Evolutionary conservation across 2,113 vertebrate genomes (phyloP), one percentile per base, ranked within the genome.

Genomic region (Rhinichthys klamathensis): DNA sequence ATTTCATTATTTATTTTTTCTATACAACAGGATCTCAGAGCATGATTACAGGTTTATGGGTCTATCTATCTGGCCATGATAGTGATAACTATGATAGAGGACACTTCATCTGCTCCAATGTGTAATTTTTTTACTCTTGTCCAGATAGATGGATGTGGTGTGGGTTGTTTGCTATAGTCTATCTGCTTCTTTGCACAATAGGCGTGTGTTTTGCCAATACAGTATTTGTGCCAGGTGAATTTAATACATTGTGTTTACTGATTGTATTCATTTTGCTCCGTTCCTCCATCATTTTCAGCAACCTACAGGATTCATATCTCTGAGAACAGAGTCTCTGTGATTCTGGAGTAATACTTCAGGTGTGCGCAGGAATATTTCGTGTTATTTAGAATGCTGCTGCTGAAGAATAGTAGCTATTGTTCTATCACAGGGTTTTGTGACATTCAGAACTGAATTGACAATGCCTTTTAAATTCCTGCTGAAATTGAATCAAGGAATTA

Each of bases 41-140:
- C 67, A 82, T 82, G 80, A 83, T 83, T 83, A 67, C 67, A 83
- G 81, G 81, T 72, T 82, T 82, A 82, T 56, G 46, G 30, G 21
- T 72, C 30, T 72, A 49, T 82, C 46, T 72, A 70, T 82, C 67
- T 72, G 81, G 65, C 49, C 12, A 13, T 82, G 80, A 82, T 70
- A 32, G 56, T 46, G 38, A 80, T 69, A 81, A 49, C 44, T 81
- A 81, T 81, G 63, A 69, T 81, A 65, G 23, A 83, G 12, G 27
- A 73, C 67, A 83, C 81, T 83, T 83, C 81, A 83, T 72, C 67
- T 38, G 49, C 30, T 58, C 67, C 23, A 38, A 4, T 38, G 27
- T 70, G 81, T 56, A 58, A 56, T 70, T 58, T 72, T 56, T 81
- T 41, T 72, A 11, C 67, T 73, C 49, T 72, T 41, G 49, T 83